Percentiles rank a stretch among this genome's conserved stretches.
These are phyloP conservation scores for Dicyrtoma fusca DNA, from an alignment of 2,888 invertebrate genomes.

Conservation along the genomic window DNA sequence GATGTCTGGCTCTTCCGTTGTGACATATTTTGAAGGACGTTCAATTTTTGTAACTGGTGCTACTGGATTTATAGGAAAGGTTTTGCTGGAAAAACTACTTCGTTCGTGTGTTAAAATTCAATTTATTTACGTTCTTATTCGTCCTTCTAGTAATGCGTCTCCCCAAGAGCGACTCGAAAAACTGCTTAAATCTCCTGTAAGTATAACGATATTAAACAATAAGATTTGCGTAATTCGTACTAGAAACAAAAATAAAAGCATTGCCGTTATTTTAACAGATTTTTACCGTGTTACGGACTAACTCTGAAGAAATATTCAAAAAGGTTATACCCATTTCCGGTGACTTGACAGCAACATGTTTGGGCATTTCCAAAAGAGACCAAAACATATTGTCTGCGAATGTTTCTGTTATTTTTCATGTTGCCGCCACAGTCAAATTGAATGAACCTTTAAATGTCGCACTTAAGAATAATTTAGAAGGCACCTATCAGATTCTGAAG, in stretches of 20 bases:
- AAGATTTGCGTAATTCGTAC: no score
- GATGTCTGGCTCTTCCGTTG: no score
- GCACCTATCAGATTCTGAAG: no score
- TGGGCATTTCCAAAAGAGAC: slow-evolving; percentile 79
- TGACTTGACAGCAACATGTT: slow-evolving; percentile 80
- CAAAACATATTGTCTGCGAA: slow-evolving; percentile 71
- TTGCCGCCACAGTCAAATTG: slow-evolving; percentile 97
- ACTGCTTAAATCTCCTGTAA: slow-evolving; percentile 79
- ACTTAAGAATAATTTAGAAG: slow-evolving; percentile 93
- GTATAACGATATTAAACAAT: no score
- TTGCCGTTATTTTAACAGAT: no score
- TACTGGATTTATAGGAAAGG: slow-evolving; percentile 86
- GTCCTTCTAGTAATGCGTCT: slow-evolving; percentile 83
- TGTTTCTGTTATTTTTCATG: slow-evolving; percentile 91
- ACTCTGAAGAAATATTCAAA: no score
- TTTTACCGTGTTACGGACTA: no score
- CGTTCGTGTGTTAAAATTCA: slow-evolving; percentile 81
- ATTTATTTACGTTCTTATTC: slow-evolving; percentile 78
- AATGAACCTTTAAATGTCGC: slow-evolving; percentile 94
- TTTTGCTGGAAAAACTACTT: slow-evolving; percentile 86
- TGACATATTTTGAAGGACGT: no score
- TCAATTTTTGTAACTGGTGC: slow-evolving; percentile 94
- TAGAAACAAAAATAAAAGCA: neutral
- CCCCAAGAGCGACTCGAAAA: slow-evolving; percentile 76
- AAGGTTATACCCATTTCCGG: slow-evolving; percentile 76